These are phyloP conservation scores for Oenanthe oenanthe DNA, from an alignment of 2,113 vertebrate species.

Conservation along the genomic window DNA sequence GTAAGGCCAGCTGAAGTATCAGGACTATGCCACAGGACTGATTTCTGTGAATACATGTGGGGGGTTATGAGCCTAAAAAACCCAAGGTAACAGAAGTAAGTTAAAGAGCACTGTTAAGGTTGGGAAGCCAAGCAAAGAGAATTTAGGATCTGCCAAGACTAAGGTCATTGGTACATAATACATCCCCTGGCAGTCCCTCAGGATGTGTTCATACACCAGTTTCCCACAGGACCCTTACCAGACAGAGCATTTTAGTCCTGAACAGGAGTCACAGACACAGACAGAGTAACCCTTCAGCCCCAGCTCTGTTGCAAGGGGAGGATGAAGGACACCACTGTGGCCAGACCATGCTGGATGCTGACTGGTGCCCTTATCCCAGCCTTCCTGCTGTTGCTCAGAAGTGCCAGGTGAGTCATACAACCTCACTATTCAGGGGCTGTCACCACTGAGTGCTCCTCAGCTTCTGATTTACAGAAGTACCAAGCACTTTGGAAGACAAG, in stretches of 20 bases:
- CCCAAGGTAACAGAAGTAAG: neutral
- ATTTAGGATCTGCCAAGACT: neutral
- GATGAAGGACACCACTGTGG: neutral
- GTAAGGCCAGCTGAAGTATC: neutral
- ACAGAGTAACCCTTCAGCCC: neutral
- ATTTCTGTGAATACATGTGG: neutral
- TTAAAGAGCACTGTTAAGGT: neutral
- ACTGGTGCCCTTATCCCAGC: accelerated
- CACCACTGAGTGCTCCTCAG: neutral
- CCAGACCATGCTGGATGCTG: neutral
- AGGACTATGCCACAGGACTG: neutral
- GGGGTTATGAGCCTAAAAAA: neutral
- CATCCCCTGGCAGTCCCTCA: neutral
- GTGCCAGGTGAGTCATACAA: neutral
- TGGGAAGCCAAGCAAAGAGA: neutral
- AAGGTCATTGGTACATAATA: neutral
- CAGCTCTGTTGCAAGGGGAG: neutral
- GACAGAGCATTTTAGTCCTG: neutral
- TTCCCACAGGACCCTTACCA: neutral
- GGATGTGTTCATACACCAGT: neutral
- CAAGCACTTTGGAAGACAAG: neutral
- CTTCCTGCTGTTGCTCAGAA: neutral
- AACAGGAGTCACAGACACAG: neutral
- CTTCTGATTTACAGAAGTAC: neutral
- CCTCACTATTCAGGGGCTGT: neutral